phyloP scores from a whole-genome alignment of 2,113 vertebrate genomes.

The Zapus hudsonius region DNA sequence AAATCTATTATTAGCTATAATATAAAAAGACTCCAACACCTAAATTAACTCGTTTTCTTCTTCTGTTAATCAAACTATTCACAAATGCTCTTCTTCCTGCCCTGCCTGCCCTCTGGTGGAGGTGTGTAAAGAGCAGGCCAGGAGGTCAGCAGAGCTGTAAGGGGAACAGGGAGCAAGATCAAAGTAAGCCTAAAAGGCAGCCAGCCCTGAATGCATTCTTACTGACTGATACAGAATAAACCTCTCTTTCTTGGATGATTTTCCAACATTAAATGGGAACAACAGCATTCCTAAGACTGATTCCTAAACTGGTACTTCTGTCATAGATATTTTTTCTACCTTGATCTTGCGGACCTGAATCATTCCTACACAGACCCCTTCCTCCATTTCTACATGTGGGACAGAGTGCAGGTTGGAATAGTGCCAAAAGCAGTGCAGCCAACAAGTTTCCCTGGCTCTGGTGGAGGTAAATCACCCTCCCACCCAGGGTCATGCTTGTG shows the following conservation, averaged over 20 bases:
- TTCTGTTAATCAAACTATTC: constrained; percentile 27
- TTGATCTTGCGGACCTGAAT: neutral
- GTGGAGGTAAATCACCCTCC: too few relatives aligned
- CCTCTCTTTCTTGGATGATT: neutral
- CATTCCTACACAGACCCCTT: neutral
- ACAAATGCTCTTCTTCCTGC: neutral
- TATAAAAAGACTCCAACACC: neutral
- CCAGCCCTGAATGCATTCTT: neutral
- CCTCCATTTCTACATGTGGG: neutral
- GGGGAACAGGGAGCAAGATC: neutral
- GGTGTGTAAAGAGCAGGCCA: constrained; percentile 1
- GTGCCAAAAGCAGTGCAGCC: neutral
- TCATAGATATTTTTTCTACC: neutral
- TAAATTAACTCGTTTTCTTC: constrained; percentile 45
- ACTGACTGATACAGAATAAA: neutral
- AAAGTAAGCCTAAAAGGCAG: neutral
- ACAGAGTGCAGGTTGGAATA: neutral
- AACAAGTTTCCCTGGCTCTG: too few relatives aligned
- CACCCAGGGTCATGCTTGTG: too few relatives aligned
- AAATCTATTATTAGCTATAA: neutral
- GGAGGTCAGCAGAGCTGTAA: neutral
- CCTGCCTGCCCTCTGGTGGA: constrained; percentile 64
- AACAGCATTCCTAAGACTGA: neutral
- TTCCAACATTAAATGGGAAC: neutral
- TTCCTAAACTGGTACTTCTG: neutral